Evolutionary conservation across 2,888 invertebrate species (phyloP).

Genomic region (Pachymerium ferrugineum): DNA sequence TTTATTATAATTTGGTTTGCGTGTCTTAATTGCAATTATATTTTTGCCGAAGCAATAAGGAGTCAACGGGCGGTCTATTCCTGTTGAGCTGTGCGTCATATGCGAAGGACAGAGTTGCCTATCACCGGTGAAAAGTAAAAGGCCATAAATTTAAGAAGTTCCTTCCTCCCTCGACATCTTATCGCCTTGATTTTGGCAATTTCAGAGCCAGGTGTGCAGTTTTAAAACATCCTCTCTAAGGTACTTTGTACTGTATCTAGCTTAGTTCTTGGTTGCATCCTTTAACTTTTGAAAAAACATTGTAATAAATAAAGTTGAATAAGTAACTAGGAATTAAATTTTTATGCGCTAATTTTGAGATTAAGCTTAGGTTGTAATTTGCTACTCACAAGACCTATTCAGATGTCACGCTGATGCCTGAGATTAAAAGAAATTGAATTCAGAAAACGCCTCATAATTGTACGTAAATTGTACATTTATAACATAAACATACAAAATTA

Average conservation of each 20-base stretch:
- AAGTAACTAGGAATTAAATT: neutral
- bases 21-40: slow-evolving; percentile 24
- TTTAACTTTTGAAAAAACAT: no score
- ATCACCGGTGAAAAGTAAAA: neutral
- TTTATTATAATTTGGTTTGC: slow-evolving; percentile 20
- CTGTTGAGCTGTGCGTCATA: neutral
- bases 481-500: no score
- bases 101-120: neutral
- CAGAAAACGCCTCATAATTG: neutral
- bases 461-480: no score
- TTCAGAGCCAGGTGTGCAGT: neutral
- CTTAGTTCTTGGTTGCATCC: no score
- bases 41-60: slow-evolving; percentile 16
- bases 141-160: neutral
- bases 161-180: slow-evolving; percentile 10
- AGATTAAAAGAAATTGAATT: neutral
- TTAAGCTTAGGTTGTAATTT: neutral
- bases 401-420: neutral
- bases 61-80: neutral
- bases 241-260: neutral
- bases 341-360: neutral
- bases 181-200: neutral
- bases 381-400: neutral
- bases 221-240: neutral
- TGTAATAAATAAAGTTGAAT: no score